phyloP scores from a whole-genome alignment of 2,888 invertebrate species.

The Melanotus villosus region DNA sequence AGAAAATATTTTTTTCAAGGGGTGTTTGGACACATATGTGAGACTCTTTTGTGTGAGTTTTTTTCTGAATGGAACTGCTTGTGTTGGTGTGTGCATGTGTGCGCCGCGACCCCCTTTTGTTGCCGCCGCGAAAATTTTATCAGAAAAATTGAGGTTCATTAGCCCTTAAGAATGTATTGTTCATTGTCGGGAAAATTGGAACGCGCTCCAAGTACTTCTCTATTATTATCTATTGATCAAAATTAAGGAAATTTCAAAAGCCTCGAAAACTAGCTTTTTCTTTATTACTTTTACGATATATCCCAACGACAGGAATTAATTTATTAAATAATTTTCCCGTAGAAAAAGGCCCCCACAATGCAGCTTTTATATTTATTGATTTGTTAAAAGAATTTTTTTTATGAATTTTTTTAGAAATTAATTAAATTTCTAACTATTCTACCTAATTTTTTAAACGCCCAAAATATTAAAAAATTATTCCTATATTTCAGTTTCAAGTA shows the following conservation, averaged over 20 bases:
- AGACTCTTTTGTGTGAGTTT: not conserved
- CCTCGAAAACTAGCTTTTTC: not conserved
- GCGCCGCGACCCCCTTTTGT: not conserved
- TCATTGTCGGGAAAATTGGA: constrained; percentile 2
- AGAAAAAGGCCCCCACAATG: too few species aligned
- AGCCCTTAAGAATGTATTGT: not conserved
- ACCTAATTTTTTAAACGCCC: too few species aligned
- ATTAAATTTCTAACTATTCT: too few species aligned
- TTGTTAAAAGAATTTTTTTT: too few species aligned
- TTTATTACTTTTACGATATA: too few species aligned
- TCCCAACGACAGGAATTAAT: too few species aligned
- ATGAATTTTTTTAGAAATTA: too few species aligned
- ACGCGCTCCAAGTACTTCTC: not conserved
- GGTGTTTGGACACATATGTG: constrained; percentile 6
- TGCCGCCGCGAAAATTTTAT: constrained; percentile 7
- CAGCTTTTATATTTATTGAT: too few species aligned
- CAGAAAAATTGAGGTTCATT: constrained; percentile 14
- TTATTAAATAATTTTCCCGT: too few species aligned
- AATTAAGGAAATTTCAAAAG: not conserved
- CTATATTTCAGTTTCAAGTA: too few species aligned
- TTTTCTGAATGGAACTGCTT: not conserved
- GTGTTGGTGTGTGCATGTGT: not conserved
- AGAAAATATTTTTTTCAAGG: constrained; percentile 3
- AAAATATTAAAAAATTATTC: too few species aligned
- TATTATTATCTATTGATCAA: constrained; percentile 6